Percentiles rank a stretch among this genome's conserved stretches.
Evolutionary conservation across 1,140 invertebrate species (phyloP).

Genomic region (Trichonephila clavata): DNA sequence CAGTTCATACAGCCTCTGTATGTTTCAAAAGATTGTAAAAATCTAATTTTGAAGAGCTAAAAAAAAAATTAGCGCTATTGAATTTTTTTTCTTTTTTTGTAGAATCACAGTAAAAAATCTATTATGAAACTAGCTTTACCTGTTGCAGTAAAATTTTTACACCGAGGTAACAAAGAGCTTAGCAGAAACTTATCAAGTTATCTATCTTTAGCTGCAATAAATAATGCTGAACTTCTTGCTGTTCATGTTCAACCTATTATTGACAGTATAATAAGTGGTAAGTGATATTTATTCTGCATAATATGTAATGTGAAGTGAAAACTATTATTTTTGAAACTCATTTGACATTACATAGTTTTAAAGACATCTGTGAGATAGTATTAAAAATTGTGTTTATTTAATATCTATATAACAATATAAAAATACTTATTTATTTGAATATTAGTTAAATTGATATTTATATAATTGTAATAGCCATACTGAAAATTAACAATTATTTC

Average conservation of each 20-base stretch:
- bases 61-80: neutral
- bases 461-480: no score
- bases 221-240: slow-evolving; percentile 91
- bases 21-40: no score
- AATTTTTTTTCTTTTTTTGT: slow-evolving; percentile 78
- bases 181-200: slow-evolving; percentile 94
- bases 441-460: no score
- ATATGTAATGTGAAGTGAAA: neutral
- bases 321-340: no score
- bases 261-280: slow-evolving; percentile 81
- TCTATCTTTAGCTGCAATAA: slow-evolving; percentile 94
- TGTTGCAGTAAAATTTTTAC: slow-evolving; percentile 93
- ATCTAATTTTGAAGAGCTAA: no score
- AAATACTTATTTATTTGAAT: no score
- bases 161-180: slow-evolving; percentile 93
- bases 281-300: neutral
- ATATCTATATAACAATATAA: no score
- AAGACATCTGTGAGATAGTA: no score
- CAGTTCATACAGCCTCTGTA: no score
- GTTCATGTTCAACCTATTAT: slow-evolving; percentile 94
- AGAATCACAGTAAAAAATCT: slow-evolving; percentile 93
- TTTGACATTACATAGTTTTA: no score
- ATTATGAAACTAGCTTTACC: slow-evolving; percentile 95
- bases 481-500: no score
- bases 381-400: no score